Evolutionary conservation across 2,888 invertebrate genomes (phyloP).

Genomic region (Icerya purchasi): DNA sequence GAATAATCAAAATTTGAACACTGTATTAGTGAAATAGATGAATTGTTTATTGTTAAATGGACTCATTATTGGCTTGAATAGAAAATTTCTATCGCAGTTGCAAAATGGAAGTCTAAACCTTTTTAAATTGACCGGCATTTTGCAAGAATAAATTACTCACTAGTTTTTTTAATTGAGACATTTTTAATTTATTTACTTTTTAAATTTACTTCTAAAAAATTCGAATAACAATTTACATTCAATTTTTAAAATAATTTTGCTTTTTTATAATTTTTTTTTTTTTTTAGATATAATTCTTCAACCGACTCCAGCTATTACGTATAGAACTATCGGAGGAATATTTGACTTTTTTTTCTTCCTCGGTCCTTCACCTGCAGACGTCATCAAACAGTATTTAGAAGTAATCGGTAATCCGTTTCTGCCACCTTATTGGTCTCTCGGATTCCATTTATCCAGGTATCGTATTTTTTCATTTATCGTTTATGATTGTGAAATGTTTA

Average conservation of each 20-base stretch:
- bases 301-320: constrained; percentile 60
- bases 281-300: constrained; percentile 52
- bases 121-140: too few species aligned
- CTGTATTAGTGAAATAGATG: too few species aligned
- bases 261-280: constrained; percentile 3
- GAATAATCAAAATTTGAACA: too few species aligned
- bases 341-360: constrained; percentile 56
- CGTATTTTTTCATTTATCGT: too few species aligned
- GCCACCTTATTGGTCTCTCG: constrained; percentile 74
- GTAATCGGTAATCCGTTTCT: constrained; percentile 53
- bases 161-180: constrained; percentile 5
- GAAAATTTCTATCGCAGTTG: too few species aligned
- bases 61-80: too few species aligned
- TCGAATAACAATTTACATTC: neutral
- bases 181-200: neutral
- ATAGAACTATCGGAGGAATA: constrained; percentile 58
- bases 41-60: too few species aligned
- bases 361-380: constrained; percentile 49
- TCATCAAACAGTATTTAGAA: constrained; percentile 42
- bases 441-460: constrained; percentile 64
- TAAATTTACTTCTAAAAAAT: neutral
- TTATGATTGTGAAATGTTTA: too few species aligned
- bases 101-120: too few species aligned
- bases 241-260: neutral
- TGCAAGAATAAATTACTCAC: neutral